Conservation (phyloP, 2,888 invertebrate genomes). For the Drosophila nigricruria region DNA sequence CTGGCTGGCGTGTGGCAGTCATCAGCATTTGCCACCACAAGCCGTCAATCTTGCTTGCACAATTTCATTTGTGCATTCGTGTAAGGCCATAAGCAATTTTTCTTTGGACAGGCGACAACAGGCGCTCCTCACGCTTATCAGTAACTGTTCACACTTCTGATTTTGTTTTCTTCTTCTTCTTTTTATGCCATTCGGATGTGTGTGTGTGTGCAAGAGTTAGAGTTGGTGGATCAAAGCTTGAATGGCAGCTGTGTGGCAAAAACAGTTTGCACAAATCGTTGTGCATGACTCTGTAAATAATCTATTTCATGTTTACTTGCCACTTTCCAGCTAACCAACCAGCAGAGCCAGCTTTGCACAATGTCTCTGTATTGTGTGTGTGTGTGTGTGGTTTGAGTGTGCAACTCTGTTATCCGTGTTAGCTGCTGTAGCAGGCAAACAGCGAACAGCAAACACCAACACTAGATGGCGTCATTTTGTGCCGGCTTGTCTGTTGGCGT, state of each 20-base stretch:
- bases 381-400: conserved; percentile 9
- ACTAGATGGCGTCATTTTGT: conserved; percentile 17
- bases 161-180: conserved; percentile 3
- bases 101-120: conserved; percentile 51
- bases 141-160: conserved; percentile 55
- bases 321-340: conserved; percentile 43
- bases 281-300: conserved; percentile 78
- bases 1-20: conserved; percentile 27
- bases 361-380: conserved; percentile 18
- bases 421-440: conserved; percentile 15
- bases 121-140: conserved; percentile 54
- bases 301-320: conserved; percentile 71
- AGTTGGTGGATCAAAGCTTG: conserved; percentile 26
- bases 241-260: conserved; percentile 32
- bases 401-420: conserved; percentile 15
- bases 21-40: conserved; percentile 39
- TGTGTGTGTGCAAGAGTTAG: neutral
- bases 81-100: conserved; percentile 53
- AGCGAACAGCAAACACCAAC: conserved; percentile 12
- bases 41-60: conserved; percentile 51
- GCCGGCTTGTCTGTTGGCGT: conserved; percentile 40
- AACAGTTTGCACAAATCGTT: conserved; percentile 62
- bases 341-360: conserved; percentile 14
- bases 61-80: conserved; percentile 68
- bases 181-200: conserved; percentile 20